phyloP scores from a whole-genome alignment of 2,113 vertebrate genomes.

The Seriola dumerili region DNA sequence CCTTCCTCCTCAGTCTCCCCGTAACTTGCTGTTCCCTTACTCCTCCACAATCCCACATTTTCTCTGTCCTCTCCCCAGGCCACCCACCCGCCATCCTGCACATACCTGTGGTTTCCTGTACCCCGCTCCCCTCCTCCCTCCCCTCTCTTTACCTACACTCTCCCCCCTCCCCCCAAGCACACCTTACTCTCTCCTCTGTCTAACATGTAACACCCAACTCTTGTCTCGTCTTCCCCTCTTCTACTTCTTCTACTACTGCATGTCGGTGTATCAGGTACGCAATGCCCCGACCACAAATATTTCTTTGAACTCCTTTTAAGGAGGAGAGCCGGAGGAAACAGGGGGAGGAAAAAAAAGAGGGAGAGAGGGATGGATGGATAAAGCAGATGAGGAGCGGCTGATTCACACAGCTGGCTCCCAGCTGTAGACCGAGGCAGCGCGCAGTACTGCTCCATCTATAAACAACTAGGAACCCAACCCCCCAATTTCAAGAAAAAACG shows the following conservation, averaged over 20 bases:
- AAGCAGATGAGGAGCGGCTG: slow-evolving; percentile 79
- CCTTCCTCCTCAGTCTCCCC: slow-evolving; percentile 29
- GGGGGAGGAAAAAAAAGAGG: slow-evolving; percentile 37
- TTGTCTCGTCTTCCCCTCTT: slow-evolving; percentile 34
- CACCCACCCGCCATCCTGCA: slow-evolving; percentile 79
- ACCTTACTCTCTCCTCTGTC: slow-evolving; percentile 39
- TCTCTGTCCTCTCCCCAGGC: slow-evolving; percentile 68
- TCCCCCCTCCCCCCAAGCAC: slow-evolving; percentile 1
- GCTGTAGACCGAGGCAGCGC: slow-evolving; percentile 80
- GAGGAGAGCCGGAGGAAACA: slow-evolving; percentile 58
- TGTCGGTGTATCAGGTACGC: slow-evolving; percentile 66
- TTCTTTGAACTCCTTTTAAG: slow-evolving; percentile 80
- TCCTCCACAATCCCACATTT: slow-evolving; percentile 53
- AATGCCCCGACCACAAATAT: slow-evolving; percentile 72
- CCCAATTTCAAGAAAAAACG: slow-evolving; percentile 56
- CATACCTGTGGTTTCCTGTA: slow-evolving; percentile 88
- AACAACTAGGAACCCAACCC: slow-evolving; percentile 76
- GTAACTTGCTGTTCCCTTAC: slow-evolving; percentile 34
- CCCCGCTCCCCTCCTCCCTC: slow-evolving; percentile 49
- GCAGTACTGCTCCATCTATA: slow-evolving; percentile 67
- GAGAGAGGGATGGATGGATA: slow-evolving; percentile 71
- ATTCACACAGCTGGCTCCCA: slow-evolving; percentile 90
- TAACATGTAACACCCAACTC: slow-evolving; percentile 20
- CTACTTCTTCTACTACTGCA: slow-evolving; percentile 18
- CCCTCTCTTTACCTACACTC: slow-evolving; percentile 56